Percentiles rank a stretch among this genome's conserved stretches.
Conservation (phyloP, 2,797 vertebrate genomes). For the Tinamus major region DNA sequence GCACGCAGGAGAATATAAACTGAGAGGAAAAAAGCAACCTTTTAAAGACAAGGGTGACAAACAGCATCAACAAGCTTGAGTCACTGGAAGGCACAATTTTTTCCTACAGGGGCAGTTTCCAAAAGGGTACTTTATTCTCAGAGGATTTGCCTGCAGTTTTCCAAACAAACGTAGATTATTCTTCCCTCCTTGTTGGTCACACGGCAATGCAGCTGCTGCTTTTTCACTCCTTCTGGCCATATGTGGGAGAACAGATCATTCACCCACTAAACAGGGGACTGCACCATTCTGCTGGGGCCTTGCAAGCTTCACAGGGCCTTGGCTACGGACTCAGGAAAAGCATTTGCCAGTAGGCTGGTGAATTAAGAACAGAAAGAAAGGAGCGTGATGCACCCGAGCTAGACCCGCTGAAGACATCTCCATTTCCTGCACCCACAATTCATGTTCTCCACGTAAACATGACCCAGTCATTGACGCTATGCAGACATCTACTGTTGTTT, state of each 20-base stretch:
- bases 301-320: neutral
- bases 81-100: neutral
- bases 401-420: neutral
- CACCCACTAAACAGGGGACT: neutral
- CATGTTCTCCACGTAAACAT: fast-evolving
- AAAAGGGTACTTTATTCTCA: neutral
- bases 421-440: fast-evolving
- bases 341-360: neutral
- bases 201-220: neutral
- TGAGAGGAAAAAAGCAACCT: slow-evolving; percentile 47
- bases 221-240: neutral
- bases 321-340: neutral
- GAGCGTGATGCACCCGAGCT: fast-evolving
- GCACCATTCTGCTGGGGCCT: fast-evolving
- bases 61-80: neutral
- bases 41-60: slow-evolving; percentile 42
- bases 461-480: too few species aligned
- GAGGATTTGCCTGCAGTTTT: slow-evolving; percentile 42
- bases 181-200: neutral
- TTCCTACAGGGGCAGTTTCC: slow-evolving; percentile 36
- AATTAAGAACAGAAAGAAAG: neutral
- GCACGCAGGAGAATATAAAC: neutral
- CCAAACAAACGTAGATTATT: neutral
- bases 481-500: neutral
- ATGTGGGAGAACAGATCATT: neutral